phyloP scores from a whole-genome alignment of 2,797 vertebrate genomes.

The Pseudochromis fuscus region DNA sequence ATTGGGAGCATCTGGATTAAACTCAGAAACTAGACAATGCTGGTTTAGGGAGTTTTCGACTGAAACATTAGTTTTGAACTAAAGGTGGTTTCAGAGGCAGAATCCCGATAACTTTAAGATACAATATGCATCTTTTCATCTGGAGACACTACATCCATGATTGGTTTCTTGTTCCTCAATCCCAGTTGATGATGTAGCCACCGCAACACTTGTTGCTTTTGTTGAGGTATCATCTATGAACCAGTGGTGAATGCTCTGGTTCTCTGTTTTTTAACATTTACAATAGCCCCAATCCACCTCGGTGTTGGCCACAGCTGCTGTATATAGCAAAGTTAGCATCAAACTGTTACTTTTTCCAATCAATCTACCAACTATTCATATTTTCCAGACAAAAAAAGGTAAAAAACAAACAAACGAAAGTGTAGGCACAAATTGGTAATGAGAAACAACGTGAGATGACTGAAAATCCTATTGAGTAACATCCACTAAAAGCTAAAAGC shows the following conservation, averaged over 20 bases:
- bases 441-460: background rate
- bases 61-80: background rate
- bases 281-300: background rate
- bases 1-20: conserved; percentile 26
- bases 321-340: background rate
- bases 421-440: background rate
- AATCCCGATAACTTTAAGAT: background rate
- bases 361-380: background rate
- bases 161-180: background rate
- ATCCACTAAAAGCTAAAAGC: conserved; percentile 32
- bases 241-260: conserved; percentile 5
- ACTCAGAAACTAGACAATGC: conserved; percentile 9
- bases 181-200: background rate
- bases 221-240: conserved; percentile 3
- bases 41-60: background rate
- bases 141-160: background rate
- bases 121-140: conserved; percentile 11
- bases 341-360: background rate
- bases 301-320: background rate
- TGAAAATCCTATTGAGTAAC: conserved; percentile 3
- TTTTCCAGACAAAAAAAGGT: background rate
- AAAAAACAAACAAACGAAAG: too few relatives aligned
- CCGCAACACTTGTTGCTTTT: background rate
- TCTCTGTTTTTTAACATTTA: too few relatives aligned
- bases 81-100: conserved; percentile 1